These are phyloP conservation scores for Lasioglossum zephyrum DNA, from an alignment of 2,888 invertebrate genomes.

Conservation along the genomic window DNA sequence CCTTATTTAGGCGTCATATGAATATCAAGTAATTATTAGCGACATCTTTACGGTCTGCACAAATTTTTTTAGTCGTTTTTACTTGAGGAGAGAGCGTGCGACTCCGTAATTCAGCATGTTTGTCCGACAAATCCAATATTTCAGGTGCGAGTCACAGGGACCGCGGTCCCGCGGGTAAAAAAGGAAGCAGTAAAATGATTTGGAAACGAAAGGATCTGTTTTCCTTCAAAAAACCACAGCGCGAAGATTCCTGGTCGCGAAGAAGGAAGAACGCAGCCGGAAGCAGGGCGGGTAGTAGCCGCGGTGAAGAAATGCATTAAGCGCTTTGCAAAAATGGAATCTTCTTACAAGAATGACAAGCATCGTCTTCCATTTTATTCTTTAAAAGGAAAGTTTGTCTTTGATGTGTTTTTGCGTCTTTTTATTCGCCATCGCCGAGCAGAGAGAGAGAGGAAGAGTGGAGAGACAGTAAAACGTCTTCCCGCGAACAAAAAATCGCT, in stretches of 20 bases:
- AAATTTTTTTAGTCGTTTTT: not conserved
- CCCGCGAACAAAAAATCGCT: conserved; percentile 31
- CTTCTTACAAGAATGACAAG: conserved; percentile 19
- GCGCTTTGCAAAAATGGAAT: conserved; percentile 5
- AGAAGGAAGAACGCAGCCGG: not conserved
- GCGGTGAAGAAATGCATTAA: conserved; percentile 16
- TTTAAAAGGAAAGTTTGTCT: conserved; percentile 32
- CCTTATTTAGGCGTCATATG: not conserved
- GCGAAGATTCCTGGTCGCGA: not conserved
- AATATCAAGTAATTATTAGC: not conserved
- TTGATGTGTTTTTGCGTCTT: conserved; percentile 15
- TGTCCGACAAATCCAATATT: not conserved
- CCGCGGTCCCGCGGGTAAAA: not conserved
- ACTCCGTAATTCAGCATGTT: not conserved
- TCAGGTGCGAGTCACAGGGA: not conserved
- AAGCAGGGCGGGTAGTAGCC: not conserved
- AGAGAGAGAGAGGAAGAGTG: not conserved
- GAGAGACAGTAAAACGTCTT: conserved; percentile 6
- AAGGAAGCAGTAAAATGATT: not conserved
- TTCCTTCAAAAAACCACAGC: not conserved
- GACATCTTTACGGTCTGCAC: not conserved
- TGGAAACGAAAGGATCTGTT: conserved; percentile 7
- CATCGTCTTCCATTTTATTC: conserved; percentile 18
- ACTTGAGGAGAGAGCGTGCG: not conserved
- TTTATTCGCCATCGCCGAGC: conserved; percentile 14